Conservation (phyloP, 1,140 invertebrate genomes). For the Formica exsecta region DNA sequence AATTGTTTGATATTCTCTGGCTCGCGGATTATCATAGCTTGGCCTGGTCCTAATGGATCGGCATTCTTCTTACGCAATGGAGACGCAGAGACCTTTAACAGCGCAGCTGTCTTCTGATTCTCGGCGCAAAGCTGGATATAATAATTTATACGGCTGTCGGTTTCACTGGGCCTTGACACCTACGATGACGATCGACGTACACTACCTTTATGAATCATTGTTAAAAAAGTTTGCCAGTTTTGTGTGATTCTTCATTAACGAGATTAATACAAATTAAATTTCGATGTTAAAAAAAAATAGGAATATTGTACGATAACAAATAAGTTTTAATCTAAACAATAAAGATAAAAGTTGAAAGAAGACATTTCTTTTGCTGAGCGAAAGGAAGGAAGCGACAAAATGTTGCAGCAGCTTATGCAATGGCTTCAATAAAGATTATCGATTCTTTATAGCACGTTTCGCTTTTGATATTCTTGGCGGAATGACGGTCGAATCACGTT, state of each 20-base stretch:
- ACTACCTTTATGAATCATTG: background rate
- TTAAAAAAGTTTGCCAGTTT: constrained; percentile 22
- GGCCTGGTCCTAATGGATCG: constrained; percentile 70
- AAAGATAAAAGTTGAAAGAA: constrained; percentile 3
- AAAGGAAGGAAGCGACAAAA: constrained; percentile 34
- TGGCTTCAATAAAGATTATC: constrained; percentile 47
- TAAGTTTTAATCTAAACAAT: background rate
- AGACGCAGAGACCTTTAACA: constrained; percentile 76
- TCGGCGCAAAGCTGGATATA: constrained; percentile 33
- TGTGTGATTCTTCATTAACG: background rate
- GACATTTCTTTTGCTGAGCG: background rate
- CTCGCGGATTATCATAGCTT: constrained; percentile 34
- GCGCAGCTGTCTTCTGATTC: constrained; percentile 59
- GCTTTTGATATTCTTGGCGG: constrained; percentile 3
- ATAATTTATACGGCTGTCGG: constrained; percentile 61
- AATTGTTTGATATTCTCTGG: constrained; percentile 35
- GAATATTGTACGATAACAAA: background rate
- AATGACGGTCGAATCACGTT: background rate
- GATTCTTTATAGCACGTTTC: constrained; percentile 47
- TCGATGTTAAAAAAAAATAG: background rate
- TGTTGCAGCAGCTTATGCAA: constrained; percentile 45
- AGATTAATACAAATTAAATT: background rate
- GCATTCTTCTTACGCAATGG: constrained; percentile 76
- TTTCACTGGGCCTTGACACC: constrained; percentile 75
- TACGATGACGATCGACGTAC: constrained; percentile 37